These are phyloP conservation scores for Cisticola juncidis DNA, from an alignment of 2,113 vertebrate species.

Conservation along the genomic window DNA sequence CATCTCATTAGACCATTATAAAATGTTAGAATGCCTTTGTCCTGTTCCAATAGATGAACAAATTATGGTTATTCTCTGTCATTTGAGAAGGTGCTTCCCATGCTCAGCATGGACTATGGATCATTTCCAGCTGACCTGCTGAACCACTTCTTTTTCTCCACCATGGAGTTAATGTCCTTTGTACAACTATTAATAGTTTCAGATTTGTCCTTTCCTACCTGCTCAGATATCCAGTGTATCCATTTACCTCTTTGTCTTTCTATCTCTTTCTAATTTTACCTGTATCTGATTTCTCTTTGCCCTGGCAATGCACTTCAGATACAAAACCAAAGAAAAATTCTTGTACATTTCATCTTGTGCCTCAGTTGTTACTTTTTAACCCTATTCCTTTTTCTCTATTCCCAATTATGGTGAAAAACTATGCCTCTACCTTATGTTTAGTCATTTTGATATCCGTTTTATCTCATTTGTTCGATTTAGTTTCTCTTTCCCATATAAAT, in stretches of 20 bases:
- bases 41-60: fast-evolving
- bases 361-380: not conserved
- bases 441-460: not conserved
- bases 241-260: not conserved
- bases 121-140: not conserved
- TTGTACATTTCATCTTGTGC: not conserved
- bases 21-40: not conserved
- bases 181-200: not conserved
- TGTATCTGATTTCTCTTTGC: not conserved
- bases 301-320: fast-evolving
- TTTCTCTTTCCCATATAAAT: not conserved
- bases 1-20: not conserved
- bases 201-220: not conserved
- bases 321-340: not conserved
- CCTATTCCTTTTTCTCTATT: not conserved
- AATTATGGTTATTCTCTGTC: not conserved
- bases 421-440: not conserved
- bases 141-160: not conserved
- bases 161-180: not conserved
- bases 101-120: not conserved
- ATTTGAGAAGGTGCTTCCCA: not conserved
- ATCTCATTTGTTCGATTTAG: not conserved
- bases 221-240: not conserved
- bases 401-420: not conserved
- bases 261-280: not conserved